Base-by-base conservation (phyloP, 64 coral and sea anemone species). In the Porites lutea region DNA sequence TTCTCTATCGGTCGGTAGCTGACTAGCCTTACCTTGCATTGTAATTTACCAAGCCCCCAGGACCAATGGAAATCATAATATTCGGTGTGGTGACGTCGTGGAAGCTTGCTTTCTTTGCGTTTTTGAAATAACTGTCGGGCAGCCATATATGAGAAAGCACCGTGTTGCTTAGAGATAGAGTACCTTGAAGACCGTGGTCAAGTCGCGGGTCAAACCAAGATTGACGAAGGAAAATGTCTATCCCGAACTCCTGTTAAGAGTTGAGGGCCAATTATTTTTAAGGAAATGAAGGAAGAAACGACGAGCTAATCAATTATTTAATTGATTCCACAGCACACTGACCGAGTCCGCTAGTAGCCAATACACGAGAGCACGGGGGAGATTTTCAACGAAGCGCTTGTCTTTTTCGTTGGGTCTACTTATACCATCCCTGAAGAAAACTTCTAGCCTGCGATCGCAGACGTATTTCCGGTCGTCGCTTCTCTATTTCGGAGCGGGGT, bases 121-220 rank as follows among this genome's bases (percentile, higher is more conserved):
- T 92, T 52, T 62, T 92, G 72, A 92, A 92, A 43, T 92, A 92
- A 8, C 80, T 72, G 51, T 92, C 90, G 13, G 90, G 79, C n/a
- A 75, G 70, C 90, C 90, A 92, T 23, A 92, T 92, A 5, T 92
- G n/a, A 14, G 62, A 72, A 21, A 92, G 11, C 9, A 92, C 44
- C 37, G 71, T 52, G 23, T 70, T 92, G 27, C 66, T 74, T 77
- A 92, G 90, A 2, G 90, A 86, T 23, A 92, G 45, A 9, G 81
- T 92, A 43, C 64, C 43, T 37, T 62, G 47, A 12, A 92, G 45
- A 22, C 90, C 90, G 46, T 86, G 79, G 22, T 92, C 90, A 23
- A 92, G 62, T 44, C 90, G 50, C 7, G 70, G 19, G 44, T 92
- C 92, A 22, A 19, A 63, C 75, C 85, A 88, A 12, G 18, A 19